A percentile compares a stretch with the other conserved stretches of the same genome.
These are phyloP conservation scores for Drosophila orosa DNA, from an alignment of 1,140 invertebrate genomes.

Conservation along the genomic window DNA sequence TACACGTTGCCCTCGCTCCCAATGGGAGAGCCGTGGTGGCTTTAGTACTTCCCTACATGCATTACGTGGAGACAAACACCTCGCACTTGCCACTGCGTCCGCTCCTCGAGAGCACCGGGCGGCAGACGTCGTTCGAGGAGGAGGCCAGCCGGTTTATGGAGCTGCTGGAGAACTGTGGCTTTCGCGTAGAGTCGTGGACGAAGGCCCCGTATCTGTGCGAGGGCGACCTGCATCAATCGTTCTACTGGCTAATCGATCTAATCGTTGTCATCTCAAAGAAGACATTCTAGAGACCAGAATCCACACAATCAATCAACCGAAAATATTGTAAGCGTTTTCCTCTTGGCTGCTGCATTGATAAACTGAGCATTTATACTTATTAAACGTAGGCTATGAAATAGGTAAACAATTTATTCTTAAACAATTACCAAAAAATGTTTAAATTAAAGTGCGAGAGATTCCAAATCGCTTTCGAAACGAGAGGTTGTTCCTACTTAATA, in stretches of 20 bases:
- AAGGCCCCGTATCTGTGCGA: slow-evolving; percentile 96
- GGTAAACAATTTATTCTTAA: slow-evolving; percentile 52
- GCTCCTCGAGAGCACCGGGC: slow-evolving; percentile 57
- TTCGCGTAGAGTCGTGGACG: slow-evolving; percentile 91
- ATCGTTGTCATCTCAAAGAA: slow-evolving; percentile 88
- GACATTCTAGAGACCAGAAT: slow-evolving; percentile 28
- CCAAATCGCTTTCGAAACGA: slow-evolving; percentile 3
- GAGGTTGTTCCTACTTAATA: not conserved
- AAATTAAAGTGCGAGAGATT: slow-evolving; percentile 23
- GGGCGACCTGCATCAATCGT: slow-evolving; percentile 93
- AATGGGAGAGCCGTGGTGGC: slow-evolving; percentile 91
- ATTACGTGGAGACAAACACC: slow-evolving; percentile 91
- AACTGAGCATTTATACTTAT: slow-evolving; percentile 49
- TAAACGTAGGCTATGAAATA: slow-evolving; percentile 45
- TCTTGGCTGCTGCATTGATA: slow-evolving; percentile 38
- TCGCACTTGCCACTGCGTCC: slow-evolving; percentile 82
- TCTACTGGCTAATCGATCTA: slow-evolving; percentile 95
- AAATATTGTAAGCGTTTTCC: slow-evolving; percentile 23
- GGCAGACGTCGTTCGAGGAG: slow-evolving; percentile 72
- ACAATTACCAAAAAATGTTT: slow-evolving; percentile 47
- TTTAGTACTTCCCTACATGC: slow-evolving; percentile 93
- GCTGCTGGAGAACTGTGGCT: slow-evolving; percentile 85
- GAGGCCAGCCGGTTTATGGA: slow-evolving; percentile 78
- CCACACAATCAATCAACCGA: not conserved
- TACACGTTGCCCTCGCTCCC: slow-evolving; percentile 87